Evolutionary conservation across 2,797 vertebrate species (phyloP), one percentile per base, ranked within the genome.

Genomic region (Taeniopygia guttata): DNA sequence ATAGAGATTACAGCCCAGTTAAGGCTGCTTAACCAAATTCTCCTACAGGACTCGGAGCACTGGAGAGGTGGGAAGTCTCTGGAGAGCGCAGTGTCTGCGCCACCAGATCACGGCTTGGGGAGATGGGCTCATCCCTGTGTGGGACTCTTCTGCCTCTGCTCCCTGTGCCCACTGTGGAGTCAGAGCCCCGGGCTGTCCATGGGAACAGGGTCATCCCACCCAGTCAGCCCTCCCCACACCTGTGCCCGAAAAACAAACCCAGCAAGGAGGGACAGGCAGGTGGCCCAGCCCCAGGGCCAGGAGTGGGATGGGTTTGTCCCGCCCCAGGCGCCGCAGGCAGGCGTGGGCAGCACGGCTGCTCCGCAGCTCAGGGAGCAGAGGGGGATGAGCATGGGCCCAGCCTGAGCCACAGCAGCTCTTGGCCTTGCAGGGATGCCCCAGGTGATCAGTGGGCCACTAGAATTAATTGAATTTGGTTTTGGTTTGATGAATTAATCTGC

Each of bases 21-120:
- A 83, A 89, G 58, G 75, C 79, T 55, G 62, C 89, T 92, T 74
- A 46, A 90, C 78, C 48, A 67, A 93, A 92, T 91, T 45, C 64
- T 67, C 75, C 66, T 12, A 5, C 72, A 46, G 75, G 38, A 8
- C 63, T n/a, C 13, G 46, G 38, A 42, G 43, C 16, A 2, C 8
- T 23, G 62, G 62, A 32, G 58, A 54, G 46, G 26, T 26, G 69
- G 54, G 43, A 58, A 86, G 8, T 17, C 36, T n/a, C 67, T 14
- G 2, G 38, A 1, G 51, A 62, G 25, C 1, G 2, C 1, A 2
- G 38, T 34, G 48, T 9, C 55, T 38, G 40, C 29, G 45, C 48
- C 0, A 0, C 7, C 0, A 0, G 32, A 56, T 45, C 3, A 0
- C 1, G 20, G 19, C 49, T 1, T 0, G n/a, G 29, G 72, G 29